These are phyloP conservation scores for Xylophagus ater DNA, from an alignment of 2,888 invertebrate species.

Conservation along the genomic window DNA sequence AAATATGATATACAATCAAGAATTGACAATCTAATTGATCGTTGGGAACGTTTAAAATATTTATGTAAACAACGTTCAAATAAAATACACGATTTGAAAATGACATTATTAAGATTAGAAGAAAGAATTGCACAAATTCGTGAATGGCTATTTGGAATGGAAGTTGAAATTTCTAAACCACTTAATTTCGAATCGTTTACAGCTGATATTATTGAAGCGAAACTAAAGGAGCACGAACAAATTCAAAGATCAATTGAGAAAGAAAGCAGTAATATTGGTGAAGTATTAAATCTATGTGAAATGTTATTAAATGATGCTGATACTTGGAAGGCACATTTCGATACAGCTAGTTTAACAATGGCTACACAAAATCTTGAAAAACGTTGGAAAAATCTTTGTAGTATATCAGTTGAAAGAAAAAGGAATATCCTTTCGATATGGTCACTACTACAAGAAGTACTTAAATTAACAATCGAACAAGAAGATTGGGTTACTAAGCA, in stretches of 20 bases:
- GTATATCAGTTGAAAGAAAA: slow-evolving; percentile 59
- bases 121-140: slow-evolving; percentile 60
- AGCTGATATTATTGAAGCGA: slow-evolving; percentile 54
- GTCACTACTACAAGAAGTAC: slow-evolving; percentile 49
- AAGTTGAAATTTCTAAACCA: slow-evolving; percentile 55
- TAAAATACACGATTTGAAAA: slow-evolving; percentile 60
- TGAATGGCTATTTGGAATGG: slow-evolving; percentile 59
- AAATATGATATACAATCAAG: slow-evolving; percentile 46
- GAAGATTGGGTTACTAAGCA: slow-evolving; percentile 52
- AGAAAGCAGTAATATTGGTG: slow-evolving; percentile 65
- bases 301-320: slow-evolving; percentile 64
- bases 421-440: slow-evolving; percentile 51
- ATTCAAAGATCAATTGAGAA: slow-evolving; percentile 64
- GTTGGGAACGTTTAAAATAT: slow-evolving; percentile 57
- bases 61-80: slow-evolving; percentile 54
- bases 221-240: slow-evolving; percentile 58
- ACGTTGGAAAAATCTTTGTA: slow-evolving; percentile 69
- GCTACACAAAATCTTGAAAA: slow-evolving; percentile 62
- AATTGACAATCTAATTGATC: slow-evolving; percentile 50
- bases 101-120: slow-evolving; percentile 60
- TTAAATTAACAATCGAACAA: slow-evolving; percentile 45
- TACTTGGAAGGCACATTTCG: slow-evolving; percentile 58
- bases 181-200: slow-evolving; percentile 55
- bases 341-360: slow-evolving; percentile 53
- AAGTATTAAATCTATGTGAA: slow-evolving; percentile 68